phyloP scores from a whole-genome alignment of 1,140 invertebrate genomes.

The Drosophila arizonae region DNA sequence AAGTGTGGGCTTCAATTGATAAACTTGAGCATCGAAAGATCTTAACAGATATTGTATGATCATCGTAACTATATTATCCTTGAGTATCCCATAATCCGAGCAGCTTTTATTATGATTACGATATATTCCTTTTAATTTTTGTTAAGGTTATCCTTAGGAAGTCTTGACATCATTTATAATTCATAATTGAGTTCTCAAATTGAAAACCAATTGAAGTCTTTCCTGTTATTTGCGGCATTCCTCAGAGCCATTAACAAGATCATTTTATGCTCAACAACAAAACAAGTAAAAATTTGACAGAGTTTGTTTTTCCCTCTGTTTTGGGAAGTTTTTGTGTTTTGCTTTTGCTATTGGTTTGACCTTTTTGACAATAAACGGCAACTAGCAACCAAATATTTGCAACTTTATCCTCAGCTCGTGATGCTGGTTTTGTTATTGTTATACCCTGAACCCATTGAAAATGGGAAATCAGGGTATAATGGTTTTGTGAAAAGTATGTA shows the following conservation, averaged over 20 bases:
- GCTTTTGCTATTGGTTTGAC: conserved; percentile 60
- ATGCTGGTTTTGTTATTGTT: conserved; percentile 61
- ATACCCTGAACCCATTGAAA: too few species aligned
- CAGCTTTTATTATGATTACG: too few species aligned
- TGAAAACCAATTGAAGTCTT: not conserved
- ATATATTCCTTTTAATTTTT: too few species aligned
- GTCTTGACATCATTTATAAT: not conserved
- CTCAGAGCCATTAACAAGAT: conserved; percentile 25
- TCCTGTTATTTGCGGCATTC: conserved; percentile 4
- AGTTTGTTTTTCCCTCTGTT: not conserved
- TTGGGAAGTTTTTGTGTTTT: conserved; percentile 38
- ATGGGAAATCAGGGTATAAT: too few species aligned
- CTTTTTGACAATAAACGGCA: conserved; percentile 64
- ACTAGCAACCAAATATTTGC: conserved; percentile 64
- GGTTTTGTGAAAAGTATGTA: too few species aligned
- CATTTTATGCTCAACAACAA: conserved; percentile 18
- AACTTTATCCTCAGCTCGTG: conserved; percentile 75
- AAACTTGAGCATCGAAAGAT: too few species aligned
- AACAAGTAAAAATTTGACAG: conserved; percentile 29
- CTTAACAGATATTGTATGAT: too few species aligned
- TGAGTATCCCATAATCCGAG: too few species aligned
- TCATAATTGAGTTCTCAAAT: not conserved
- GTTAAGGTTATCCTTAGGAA: too few species aligned
- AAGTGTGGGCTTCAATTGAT: too few species aligned
- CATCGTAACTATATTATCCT: too few species aligned